Evolutionary conservation across 2,888 invertebrate genomes (phyloP), one percentile per base, ranked within the genome.

Genomic region (Drosophila hamatofila): DNA sequence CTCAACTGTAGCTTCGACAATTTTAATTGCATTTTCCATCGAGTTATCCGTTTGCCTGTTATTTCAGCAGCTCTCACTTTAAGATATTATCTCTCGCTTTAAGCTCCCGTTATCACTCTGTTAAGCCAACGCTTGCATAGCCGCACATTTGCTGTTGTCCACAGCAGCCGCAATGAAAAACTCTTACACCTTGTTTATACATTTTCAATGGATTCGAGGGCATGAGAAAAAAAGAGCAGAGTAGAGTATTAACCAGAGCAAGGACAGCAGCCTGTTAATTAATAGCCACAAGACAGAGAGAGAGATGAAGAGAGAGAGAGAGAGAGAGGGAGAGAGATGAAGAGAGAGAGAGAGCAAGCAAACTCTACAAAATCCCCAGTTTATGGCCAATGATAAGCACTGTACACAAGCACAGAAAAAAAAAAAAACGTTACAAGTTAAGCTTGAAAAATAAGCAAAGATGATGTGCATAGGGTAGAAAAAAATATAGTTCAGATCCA

Each of bases 261-360:
- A 69, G 70, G 66, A 64, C 69, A 58, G 66, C 52, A 66, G 51
- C 69, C 30, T 73, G 71, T 88, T 82, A 84, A 83, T 88, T 81
- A 81, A 83, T 84, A 73, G 80, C 65, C 73, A 66, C 76, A 72
- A 59, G 65, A 12, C 79, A 71, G 68, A 57, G 65, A n/a, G 25
- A 21, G 49, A 37, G 49, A 23, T n/a, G n/a, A 2, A 3, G 42
- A 23, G 8, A 46, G 25, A 46, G 8, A 16, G 9, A 11, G n/a
- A n/a, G 25, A 1, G 42, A 44, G 21, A 14, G 7, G 3, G 1
- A 12, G 14, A 16, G 42, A 58, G n/a, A n/a, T n/a, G n/a, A n/a
- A n/a, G 68, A 56, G 42, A 1, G n/a, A 27, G 14, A 21, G n/a
- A 33, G 33, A 35, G 30, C 35, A 27, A 60, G 70, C 54, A 44